phyloP scores from a whole-genome alignment of 2,888 invertebrate species.

The Caenorhabditis virilis region DNA sequence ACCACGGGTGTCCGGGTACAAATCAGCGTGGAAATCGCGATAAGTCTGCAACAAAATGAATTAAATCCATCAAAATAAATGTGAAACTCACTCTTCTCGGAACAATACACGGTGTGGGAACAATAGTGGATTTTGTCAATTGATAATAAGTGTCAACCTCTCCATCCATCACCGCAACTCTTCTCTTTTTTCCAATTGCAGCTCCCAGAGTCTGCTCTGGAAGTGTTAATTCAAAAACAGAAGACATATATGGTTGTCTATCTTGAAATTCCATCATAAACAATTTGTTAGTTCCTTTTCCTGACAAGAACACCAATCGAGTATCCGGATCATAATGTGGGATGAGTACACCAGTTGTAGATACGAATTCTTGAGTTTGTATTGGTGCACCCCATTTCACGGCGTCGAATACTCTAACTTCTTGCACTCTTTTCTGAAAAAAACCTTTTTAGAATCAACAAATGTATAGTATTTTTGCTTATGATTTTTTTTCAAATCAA shows the following conservation, averaged over 20 bases:
- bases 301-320: conserved; percentile 90
- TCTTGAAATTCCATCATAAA: conserved; percentile 87
- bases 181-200: conserved; percentile 87
- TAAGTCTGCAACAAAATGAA: conserved; percentile 76
- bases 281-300: conserved; percentile 86
- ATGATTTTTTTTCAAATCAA: background rate
- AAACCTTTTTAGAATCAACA: background rate
- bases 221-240: conserved; percentile 79
- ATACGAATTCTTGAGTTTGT: conserved; percentile 46
- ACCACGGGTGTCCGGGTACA: conserved; percentile 88
- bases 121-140: conserved; percentile 82
- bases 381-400: conserved; percentile 73
- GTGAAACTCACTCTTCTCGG: conserved; percentile 83
- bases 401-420: conserved; percentile 85
- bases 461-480: background rate
- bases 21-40: conserved; percentile 89
- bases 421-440: conserved; percentile 79
- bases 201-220: conserved; percentile 90
- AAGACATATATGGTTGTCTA: conserved; percentile 73
- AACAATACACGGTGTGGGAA: conserved; percentile 92
- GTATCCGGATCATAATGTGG: conserved; percentile 91
- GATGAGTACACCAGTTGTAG: conserved; percentile 77
- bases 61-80: too few relatives aligned
- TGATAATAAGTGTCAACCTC: conserved; percentile 90
- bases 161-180: conserved; percentile 84